phyloP scores from a whole-genome alignment of 1,140 invertebrate species.

The Neodiprion lecontei region DNA sequence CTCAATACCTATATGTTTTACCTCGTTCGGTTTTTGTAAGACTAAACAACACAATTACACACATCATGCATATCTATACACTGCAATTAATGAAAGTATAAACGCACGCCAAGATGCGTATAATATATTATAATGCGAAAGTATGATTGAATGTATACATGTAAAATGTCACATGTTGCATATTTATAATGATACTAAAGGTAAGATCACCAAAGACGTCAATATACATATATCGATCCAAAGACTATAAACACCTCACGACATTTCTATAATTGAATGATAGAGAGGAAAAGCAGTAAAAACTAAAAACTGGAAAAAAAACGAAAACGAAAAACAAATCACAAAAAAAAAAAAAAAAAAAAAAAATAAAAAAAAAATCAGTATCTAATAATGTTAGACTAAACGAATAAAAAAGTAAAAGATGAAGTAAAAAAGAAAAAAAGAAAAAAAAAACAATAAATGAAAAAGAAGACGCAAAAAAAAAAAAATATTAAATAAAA shows the following conservation, averaged over 20 bases:
- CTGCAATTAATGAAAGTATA: not conserved
- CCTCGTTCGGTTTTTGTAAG: not conserved
- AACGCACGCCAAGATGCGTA: not conserved
- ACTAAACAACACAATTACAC: not conserved
- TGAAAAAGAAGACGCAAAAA: slow-evolving; percentile 29
- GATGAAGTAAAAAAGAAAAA: slow-evolving; percentile 27
- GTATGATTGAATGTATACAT: not conserved
- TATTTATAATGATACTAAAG: slow-evolving; percentile 17
- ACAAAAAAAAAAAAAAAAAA: slow-evolving; percentile 22
- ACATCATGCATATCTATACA: not conserved
- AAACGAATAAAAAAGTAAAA: slow-evolving; percentile 29
- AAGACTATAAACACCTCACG: slow-evolving; percentile 37
- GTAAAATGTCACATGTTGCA: not conserved
- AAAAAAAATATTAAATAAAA: slow-evolving; percentile 14
- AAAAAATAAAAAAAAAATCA: slow-evolving; percentile 25
- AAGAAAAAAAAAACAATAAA: slow-evolving; percentile 25
- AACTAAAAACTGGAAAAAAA: not conserved
- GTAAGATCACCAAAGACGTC: slow-evolving; percentile 44
- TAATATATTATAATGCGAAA: not conserved
- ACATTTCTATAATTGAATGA: slow-evolving; percentile 33
- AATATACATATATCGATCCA: slow-evolving; percentile 36
- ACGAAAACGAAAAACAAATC: not conserved
- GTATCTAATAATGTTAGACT: not conserved
- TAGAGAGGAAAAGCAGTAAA: slow-evolving; percentile 18
- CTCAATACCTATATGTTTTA: not conserved